Base-by-base conservation (phyloP, 2,113 vertebrate genomes). In the Sula dactylatra region DNA sequence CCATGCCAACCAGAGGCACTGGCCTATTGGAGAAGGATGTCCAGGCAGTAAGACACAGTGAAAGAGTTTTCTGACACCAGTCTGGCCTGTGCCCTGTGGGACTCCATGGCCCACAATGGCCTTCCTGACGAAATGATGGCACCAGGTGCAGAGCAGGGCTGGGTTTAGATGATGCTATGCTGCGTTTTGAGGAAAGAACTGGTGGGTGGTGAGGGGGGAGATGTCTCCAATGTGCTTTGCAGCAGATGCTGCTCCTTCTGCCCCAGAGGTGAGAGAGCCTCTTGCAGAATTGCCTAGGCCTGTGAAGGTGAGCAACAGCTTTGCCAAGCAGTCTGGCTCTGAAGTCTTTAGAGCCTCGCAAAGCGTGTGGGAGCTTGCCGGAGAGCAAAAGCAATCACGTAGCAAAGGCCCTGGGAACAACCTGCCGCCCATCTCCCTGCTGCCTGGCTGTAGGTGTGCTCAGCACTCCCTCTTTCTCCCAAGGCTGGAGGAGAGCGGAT, bases 321-420 rank as follows among this genome's bases (percentile, higher is more conserved):
- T 40, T 94, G 90, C 96, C 96, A 88, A 88, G 90, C 81, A 77
- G 69, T 11, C 95, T 79, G 82, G 65, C 92, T 95, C 49, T 6
- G 42, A 67, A 94, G 73, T 11, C 69, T 94, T 83, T 24, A 18
- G 65, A 80, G 83, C 95, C 92, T 93, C 15, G 2, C 69, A 16
- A n/a, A 86, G 92, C 96, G 0, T 96, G 97, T 96, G 92, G 92
- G 70, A 90, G 92, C 97, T 93, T 97, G 97, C 85, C 11, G 21
- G 77, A 18, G 69, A 95, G 93, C 84, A 54, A 55, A 76, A 84
- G 88, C 76, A 32, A 95, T 90, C 97, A 93, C 26, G 62, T 77
- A 78, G 67, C 71, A 52, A 47, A 56, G 79, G 91, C 54, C 93
- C 88, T 90, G 97, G 96, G 97, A 97, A 94, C 50, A 81, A 87